A percentile compares a stretch with the other conserved stretches of the same genome.
Evolutionary conservation across 2,888 invertebrate species (phyloP).

Genomic region (Drosophila nigritarsus): DNA sequence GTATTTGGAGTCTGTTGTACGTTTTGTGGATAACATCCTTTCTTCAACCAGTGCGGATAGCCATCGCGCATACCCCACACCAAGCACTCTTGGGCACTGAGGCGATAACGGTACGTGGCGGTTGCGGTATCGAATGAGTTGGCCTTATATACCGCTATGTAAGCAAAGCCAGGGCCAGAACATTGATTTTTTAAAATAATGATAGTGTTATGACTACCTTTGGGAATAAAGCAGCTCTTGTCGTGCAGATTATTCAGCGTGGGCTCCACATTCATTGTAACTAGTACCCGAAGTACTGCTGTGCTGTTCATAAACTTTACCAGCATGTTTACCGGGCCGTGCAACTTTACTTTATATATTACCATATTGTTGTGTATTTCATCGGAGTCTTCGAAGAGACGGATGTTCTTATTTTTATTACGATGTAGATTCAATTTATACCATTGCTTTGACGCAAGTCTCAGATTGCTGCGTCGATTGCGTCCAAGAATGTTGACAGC

Average conservation of each 20-base stretch:
- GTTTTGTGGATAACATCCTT: not conserved
- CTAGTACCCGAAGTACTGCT: constrained; percentile 12
- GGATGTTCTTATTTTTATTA: fast-evolving
- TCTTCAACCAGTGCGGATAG: constrained; percentile 13
- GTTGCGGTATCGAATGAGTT: not conserved
- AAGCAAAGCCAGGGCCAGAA: not conserved
- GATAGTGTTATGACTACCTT: not conserved
- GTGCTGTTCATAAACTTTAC: constrained; percentile 24
- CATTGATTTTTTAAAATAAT: constrained; percentile 35
- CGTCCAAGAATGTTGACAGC: constrained; percentile 16
- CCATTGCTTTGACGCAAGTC: not conserved
- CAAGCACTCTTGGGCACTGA: constrained; percentile 26
- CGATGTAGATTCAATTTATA: constrained; percentile 13
- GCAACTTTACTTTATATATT: constrained; percentile 25
- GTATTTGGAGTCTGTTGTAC: fast-evolving
- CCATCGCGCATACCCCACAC: not conserved
- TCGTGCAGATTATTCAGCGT: not conserved
- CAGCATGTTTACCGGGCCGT: constrained; percentile 11
- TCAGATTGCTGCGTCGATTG: not conserved
- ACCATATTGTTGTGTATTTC: constrained; percentile 10
- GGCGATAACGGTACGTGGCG: constrained; percentile 15
- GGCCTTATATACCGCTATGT: constrained; percentile 31
- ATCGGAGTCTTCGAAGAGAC: constrained; percentile 5
- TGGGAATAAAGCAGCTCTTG: constrained; percentile 15
- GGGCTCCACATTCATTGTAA: constrained; percentile 33